These are phyloP conservation scores for Diachrysia chrysitis DNA, from an alignment of 2,888 invertebrate species.

Conservation along the genomic window DNA sequence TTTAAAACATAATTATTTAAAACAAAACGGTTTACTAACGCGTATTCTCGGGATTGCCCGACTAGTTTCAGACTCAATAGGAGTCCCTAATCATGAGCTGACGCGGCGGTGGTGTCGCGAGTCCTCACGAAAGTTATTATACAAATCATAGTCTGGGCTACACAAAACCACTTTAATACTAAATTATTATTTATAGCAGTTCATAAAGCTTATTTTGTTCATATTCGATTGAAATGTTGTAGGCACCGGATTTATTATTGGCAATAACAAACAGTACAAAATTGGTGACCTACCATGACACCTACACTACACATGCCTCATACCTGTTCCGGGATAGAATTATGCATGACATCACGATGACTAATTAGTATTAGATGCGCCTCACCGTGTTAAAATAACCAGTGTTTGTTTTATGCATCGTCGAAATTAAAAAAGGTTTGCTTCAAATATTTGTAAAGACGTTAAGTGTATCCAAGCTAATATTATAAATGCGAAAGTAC, in stretches of 20 bases:
- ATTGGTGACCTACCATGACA: conserved; percentile 34
- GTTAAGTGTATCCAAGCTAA: not conserved
- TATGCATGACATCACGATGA: conserved; percentile 45
- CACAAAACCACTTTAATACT: no score
- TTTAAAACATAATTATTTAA: no score
- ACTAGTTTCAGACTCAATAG: no score
- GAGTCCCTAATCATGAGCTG: no score
- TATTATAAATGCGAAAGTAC: no score
- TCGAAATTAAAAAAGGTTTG: conserved; percentile 20
- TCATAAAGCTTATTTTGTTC: not conserved
- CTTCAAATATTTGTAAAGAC: not conserved
- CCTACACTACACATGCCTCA: conserved; percentile 36
- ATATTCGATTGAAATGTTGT: not conserved
- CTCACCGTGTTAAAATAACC: not conserved
- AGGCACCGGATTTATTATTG: not conserved
- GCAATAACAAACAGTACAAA: conserved; percentile 11
- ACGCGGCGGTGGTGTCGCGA: no score
- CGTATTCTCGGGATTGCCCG: no score
- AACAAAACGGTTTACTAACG: no score
- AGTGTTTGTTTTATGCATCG: conserved; percentile 1
- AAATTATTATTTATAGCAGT: no score
- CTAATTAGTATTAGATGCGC: conserved; percentile 40
- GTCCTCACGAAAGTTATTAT: no score
- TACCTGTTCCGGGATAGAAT: conserved; percentile 35
- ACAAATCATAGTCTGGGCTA: no score